Evolutionary conservation across 2,113 vertebrate genomes (phyloP).

Genomic region (western clawed frog (Xenopus tropicalis)): DNA sequence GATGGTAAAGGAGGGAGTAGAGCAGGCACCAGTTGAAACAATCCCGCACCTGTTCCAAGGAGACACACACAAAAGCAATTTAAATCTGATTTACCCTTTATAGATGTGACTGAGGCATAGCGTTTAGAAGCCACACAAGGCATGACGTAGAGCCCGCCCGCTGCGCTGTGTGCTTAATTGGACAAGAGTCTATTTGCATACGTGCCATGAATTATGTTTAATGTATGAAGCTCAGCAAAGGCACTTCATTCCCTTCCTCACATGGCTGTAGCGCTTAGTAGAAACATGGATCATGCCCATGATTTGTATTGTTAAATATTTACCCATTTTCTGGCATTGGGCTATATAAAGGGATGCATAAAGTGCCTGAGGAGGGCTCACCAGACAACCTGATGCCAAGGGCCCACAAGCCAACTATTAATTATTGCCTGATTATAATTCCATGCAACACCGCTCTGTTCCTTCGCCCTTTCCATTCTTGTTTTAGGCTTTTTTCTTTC

Average conservation of each 20-base stretch:
- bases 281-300: constrained; percentile 27
- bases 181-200: constrained; percentile 40
- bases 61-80: constrained; percentile 36
- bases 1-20: constrained; percentile 27
- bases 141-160: constrained; percentile 36
- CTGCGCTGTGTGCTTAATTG: constrained; percentile 43
- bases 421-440: too few relatives aligned
- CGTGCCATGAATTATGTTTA: constrained; percentile 36
- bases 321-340: too few relatives aligned
- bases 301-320: not conserved
- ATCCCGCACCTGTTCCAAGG: constrained; percentile 39
- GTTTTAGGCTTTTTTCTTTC: too few relatives aligned
- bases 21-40: constrained; percentile 40
- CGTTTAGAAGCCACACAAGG: constrained; percentile 38
- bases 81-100: constrained; percentile 37
- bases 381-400: too few relatives aligned
- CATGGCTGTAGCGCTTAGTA: constrained; percentile 30
- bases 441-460: too few relatives aligned
- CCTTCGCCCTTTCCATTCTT: too few relatives aligned
- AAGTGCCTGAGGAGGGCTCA: too few relatives aligned
- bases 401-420: too few relatives aligned
- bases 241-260: constrained; percentile 30
- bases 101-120: constrained; percentile 39
- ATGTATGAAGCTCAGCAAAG: constrained; percentile 38
- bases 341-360: too few relatives aligned